Evolutionary conservation across 1,140 invertebrate genomes (phyloP), one percentile per base, ranked within the genome.

Genomic region (Leptopilina clavipes): DNA sequence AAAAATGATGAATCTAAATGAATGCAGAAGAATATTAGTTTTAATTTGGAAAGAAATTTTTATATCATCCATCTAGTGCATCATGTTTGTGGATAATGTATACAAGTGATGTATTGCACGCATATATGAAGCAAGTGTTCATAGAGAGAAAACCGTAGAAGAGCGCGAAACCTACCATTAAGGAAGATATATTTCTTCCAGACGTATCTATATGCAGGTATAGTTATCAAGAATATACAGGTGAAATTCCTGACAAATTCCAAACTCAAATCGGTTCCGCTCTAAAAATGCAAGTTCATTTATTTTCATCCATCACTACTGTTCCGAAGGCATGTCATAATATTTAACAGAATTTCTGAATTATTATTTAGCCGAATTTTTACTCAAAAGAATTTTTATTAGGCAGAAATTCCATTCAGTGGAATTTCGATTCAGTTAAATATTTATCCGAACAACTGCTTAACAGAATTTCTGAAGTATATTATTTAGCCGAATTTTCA

Each of bases 161-260:
- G 71, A 65, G n/a, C n/a, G 56, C 79, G 78, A 83, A 81, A 72
- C 78, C 83, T 70, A 74, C 81, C 79, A 84, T 86, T 87, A 85
- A 81, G 79, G 79, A 80, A 83, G 82, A 83, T 83, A 84, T 83
- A 82, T 87, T 82, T 83, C 75, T 77, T 74, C 77, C 71, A 79
- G 79, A 73, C 45, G 48, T 79, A 74, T 78, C 77, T 79, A 74
- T 78, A 79, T 70, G 72, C 18, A 40, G 78, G 65, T 81, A 80
- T 79, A 84, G 82, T 80, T 79, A 82, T 81, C 77, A 80, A 79
- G 80, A 78, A 80, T 74, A 82, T 84, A 75, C 76, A 78, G 76
- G 76, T 76, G 81, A 84, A 81, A 84, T 82, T 79, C 76, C 59
- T 11, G 45, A 70, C 70, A 73, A 80, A 78, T 80, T 82, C 78